A percentile compares a stretch with the other conserved stretches of the same genome.
Conservation (phyloP, 2,113 vertebrate species). For the Phrynocephalus versicolor region DNA sequence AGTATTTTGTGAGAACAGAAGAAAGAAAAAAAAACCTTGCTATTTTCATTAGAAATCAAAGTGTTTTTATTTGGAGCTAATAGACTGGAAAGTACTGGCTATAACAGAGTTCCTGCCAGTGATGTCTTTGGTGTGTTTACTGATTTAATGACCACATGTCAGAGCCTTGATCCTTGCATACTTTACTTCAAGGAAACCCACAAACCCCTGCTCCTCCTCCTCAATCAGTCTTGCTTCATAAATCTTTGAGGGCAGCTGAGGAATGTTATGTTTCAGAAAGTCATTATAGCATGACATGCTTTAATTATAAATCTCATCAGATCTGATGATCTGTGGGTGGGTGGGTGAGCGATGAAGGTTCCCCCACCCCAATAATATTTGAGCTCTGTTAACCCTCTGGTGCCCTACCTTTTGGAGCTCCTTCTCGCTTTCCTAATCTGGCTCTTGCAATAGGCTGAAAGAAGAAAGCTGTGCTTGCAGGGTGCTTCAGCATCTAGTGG, state of each 20-base stretch:
- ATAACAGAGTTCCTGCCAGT: conserved; percentile 19
- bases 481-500: neutral
- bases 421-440: neutral
- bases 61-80: conserved; percentile 36
- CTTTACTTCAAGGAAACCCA: conserved; percentile 7
- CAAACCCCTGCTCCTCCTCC: no score
- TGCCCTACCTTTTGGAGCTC: neutral
- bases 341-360: neutral
- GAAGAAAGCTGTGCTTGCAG: neutral
- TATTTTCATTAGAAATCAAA: conserved; percentile 36
- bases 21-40: conserved; percentile 10
- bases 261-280: conserved; percentile 43
- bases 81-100: neutral
- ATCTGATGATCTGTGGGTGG: neutral
- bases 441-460: neutral
- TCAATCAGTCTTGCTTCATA: conserved; percentile 35
- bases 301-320: conserved; percentile 49
- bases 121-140: conserved; percentile 24
- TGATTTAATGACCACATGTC: conserved; percentile 26
- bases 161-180: conserved; percentile 25
- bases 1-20: conserved; percentile 11
- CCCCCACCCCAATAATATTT: no score
- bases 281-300: conserved; percentile 62
- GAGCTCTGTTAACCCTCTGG: neutral
- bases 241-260: conserved; percentile 47